Evolutionary conservation across 92 coral and sea anemone species (phyloP).

Genomic region (Zoanthus sociatus): DNA sequence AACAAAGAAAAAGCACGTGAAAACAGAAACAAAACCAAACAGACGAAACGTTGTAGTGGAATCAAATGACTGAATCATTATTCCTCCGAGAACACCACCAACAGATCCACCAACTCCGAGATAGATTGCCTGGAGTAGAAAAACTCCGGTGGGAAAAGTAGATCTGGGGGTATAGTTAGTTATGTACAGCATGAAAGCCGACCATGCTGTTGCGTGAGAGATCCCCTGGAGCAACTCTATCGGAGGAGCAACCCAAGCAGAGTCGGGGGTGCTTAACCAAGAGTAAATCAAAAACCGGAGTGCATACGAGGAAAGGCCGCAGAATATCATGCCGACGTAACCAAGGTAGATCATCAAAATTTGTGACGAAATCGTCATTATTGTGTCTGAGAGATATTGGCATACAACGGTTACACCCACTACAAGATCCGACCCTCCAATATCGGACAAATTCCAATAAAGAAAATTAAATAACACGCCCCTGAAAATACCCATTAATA

Average conservation of each 20-base stretch:
- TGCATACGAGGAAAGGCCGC: slow-evolving; percentile 84
- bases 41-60: slow-evolving; percentile 77
- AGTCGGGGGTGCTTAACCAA: slow-evolving; percentile 82
- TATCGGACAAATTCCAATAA: slow-evolving; percentile 84
- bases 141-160: slow-evolving; percentile 85
- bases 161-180: slow-evolving; percentile 85
- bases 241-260: slow-evolving; percentile 88
- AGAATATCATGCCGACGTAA: slow-evolving; percentile 81
- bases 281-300: slow-evolving; percentile 85
- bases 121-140: slow-evolving; percentile 86
- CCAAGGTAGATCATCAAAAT: slow-evolving; percentile 79
- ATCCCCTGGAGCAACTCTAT: slow-evolving; percentile 72
- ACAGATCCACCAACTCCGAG: slow-evolving; percentile 88
- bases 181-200: slow-evolving; percentile 87
- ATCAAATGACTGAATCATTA: slow-evolving; percentile 78
- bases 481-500: slow-evolving; percentile 80
- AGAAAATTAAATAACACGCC: slow-evolving; percentile 87
- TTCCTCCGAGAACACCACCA: slow-evolving; percentile 84
- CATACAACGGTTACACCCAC: slow-evolving; percentile 86
- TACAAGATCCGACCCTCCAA: slow-evolving; percentile 83
- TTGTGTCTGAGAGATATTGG: slow-evolving; percentile 81
- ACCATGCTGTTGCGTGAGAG: slow-evolving; percentile 87
- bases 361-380: slow-evolving; percentile 79
- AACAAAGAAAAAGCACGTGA: slow-evolving; percentile 72
- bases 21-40: slow-evolving; percentile 69